Base-by-base conservation (phyloP, 2,888 invertebrate genomes). In the Lysandra bellargus region DNA sequence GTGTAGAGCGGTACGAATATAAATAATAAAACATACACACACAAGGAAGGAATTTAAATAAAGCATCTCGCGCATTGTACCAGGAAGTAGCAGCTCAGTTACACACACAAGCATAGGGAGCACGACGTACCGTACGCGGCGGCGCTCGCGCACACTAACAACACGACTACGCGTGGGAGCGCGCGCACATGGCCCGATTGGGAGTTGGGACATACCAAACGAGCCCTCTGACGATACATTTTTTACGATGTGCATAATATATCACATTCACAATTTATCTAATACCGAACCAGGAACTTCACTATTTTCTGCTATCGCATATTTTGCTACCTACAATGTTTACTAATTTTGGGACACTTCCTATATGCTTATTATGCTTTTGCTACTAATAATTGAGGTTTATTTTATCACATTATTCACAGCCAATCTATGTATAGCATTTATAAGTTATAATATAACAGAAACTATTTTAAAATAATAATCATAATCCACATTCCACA, bases 121-220 rank as follows among this genome's bases (percentile, higher is more conserved):
- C 88, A 89, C 88, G 88, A 85, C 88, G 87, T 86, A 87, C 85
- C 88, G 87, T 86, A 87, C 85, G 87, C 88, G 88, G 90, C 88
- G 90, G 92, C 93, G 92, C 92, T 88, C 88, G 92, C 92, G 92
- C 93, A 94, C 94, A 93, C 93, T 91, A 88, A 90, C 86, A 89
- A 88, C 90, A 85, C 86, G 84, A 85, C 94, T 91, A 89, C 91
- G 94, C 94, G 94, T 94, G 94, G 94, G 94, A 94, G 91, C 92
- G 93, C 88, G 90, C 90, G 92, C 93, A 93, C 93, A 94, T 93
- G 94, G 93, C 93, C 90, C 90, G 91, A 91, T 92, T 91, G 93
- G 93, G 92, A 91, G 91, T 92, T 91, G 93, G 93, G 92, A 91
- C 92, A 92, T 90, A 91, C 90, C 90, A 87, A 91, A 88, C 90